Evolutionary conservation across 1,140 invertebrate species (phyloP), one percentile per base, ranked within the genome.

Genomic region (Sinella curviseta): DNA sequence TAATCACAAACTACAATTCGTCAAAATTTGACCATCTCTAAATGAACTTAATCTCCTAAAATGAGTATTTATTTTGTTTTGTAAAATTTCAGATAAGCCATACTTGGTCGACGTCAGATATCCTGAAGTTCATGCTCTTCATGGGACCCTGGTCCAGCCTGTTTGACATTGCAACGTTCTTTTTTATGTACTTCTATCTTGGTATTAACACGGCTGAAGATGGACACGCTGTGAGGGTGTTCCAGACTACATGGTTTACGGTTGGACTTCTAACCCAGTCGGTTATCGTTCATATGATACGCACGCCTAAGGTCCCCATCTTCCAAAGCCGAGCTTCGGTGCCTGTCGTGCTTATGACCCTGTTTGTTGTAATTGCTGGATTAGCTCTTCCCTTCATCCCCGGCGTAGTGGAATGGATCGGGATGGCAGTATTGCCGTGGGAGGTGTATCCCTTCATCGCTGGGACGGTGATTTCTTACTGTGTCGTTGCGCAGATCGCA

Each of bases 261-360:
- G 76, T 78, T 3, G 79, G 79, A 34, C 65, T 80, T 4, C 36
- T 80, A 26, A 80, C 79, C 0, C 79, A 80, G 36, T 77, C 79
- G 3, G 34, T 78, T 20, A 80, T 80, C 39, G 79, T 80, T n/a
- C 79, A 80, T 35, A 77, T 80, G 35, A 77, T 80, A 12, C 67
- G 79, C 31, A 80, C 79, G 0, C 76, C 79, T 1, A 77, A 78
- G 65, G 39, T 77, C 20, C 79, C 79, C 1, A 73, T 80, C n/a
- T 20, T 80, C 55, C 79, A 80, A 31, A 77, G 74, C 1, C 34
- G 30, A 24, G 79, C 79, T 8, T 77, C 79, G 8, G 0, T 57
- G 1, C 76, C 54, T 14, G 28, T 80, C 8, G n/a, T 39, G 0
- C 3, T 28, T 0, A 77, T 54, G 31, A 80, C 79, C 1, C 0